Conservation (phyloP, 2,113 vertebrate genomes). For the Martes martes region DNA sequence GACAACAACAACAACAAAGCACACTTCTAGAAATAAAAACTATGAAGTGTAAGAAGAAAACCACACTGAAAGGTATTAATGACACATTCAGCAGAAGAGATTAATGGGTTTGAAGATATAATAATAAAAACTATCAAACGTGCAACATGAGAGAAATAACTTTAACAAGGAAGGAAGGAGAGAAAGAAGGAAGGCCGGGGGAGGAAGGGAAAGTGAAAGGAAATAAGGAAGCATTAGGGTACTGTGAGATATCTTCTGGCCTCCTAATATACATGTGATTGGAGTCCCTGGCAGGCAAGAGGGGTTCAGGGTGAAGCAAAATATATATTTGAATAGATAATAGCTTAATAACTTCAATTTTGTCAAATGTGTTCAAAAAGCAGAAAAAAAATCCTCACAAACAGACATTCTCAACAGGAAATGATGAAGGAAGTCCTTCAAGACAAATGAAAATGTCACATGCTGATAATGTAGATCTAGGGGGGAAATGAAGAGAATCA, state of each 20-base stretch:
- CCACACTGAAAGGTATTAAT: not conserved
- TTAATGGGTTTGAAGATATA: not conserved
- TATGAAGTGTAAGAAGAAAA: not conserved
- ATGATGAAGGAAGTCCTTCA: not conserved
- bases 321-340: not conserved
- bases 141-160: not conserved
- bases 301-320: not conserved
- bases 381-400: not conserved
- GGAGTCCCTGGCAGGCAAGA: not conserved
- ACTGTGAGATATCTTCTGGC: not conserved
- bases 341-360: not conserved
- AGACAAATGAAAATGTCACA: not conserved
- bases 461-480: not conserved
- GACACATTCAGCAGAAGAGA: not conserved
- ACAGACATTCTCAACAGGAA: not conserved
- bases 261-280: not conserved
- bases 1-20: not conserved
- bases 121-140: not conserved
- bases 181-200: not conserved
- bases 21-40: not conserved
- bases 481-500: not conserved
- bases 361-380: not conserved
- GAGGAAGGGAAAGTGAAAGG: too few relatives aligned
- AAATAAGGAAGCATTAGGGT: not conserved
- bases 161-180: not conserved